Evolutionary conservation across 2,113 vertebrate species (phyloP).

Genomic region (Bombycilla garrulus): DNA sequence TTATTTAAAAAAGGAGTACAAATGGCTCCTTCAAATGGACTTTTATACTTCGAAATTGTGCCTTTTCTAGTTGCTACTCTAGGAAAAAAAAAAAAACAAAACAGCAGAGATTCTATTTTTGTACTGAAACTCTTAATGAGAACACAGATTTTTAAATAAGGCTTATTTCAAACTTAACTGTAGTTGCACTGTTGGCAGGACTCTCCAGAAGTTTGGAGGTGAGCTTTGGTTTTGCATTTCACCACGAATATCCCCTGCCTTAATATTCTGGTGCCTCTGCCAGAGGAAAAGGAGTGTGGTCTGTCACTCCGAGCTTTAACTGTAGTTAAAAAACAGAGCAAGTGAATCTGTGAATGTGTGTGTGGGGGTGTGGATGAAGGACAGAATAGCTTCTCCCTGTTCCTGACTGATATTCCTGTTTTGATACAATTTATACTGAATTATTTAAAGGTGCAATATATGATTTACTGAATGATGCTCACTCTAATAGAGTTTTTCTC

Average conservation of each 20-base stretch:
- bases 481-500: slow-evolving; percentile 79
- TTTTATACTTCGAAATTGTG: slow-evolving; percentile 76
- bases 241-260: slow-evolving; percentile 25
- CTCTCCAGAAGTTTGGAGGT: slow-evolving; percentile 48
- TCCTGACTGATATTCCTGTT: slow-evolving; percentile 14
- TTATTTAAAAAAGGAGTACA: slow-evolving; percentile 45
- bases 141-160: slow-evolving; percentile 73
- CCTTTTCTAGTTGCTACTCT: slow-evolving; percentile 81
- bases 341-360: neutral
- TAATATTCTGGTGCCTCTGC: slow-evolving; percentile 50
- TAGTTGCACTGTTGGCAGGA: slow-evolving; percentile 66
- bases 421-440: slow-evolving; percentile 72
- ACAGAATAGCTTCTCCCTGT: slow-evolving; percentile 22
- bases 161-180: slow-evolving; percentile 60
- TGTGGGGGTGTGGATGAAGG: neutral
- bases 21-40: slow-evolving; percentile 59
- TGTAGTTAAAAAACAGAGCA: slow-evolving; percentile 36
- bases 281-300: slow-evolving; percentile 38
- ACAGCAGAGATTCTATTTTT: slow-evolving; percentile 82
- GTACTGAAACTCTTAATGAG: slow-evolving; percentile 75
- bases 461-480: slow-evolving; percentile 76
- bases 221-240: slow-evolving; percentile 11
- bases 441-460: slow-evolving; percentile 84
- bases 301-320: slow-evolving; percentile 56
- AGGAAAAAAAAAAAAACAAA: slow-evolving; percentile 50